A percentile compares a stretch with the other conserved stretches of the same genome.
phyloP scores from a whole-genome alignment of 2,797 vertebrate genomes.

The Chiropotes sagulatus region DNA sequence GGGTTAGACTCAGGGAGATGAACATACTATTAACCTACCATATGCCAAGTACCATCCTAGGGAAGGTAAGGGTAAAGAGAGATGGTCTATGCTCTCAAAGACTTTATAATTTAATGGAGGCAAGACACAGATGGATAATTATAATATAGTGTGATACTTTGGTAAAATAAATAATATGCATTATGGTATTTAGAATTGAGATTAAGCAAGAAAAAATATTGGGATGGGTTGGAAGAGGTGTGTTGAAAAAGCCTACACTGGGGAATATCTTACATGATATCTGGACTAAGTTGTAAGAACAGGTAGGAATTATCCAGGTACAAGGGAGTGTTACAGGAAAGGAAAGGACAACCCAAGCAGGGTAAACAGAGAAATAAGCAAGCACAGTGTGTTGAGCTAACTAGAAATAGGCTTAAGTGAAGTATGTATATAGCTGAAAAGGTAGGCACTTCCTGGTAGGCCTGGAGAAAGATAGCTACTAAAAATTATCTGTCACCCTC shows the following conservation, averaged over 20 bases:
- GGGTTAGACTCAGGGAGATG: neutral
- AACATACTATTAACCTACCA: neutral
- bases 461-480: neutral
- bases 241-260: neutral
- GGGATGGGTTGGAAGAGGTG: neutral
- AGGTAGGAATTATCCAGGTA: neutral
- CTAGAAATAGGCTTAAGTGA: neutral
- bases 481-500: neutral
- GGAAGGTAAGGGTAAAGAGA: neutral
- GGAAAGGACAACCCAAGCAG: neutral
- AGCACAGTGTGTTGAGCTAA: neutral
- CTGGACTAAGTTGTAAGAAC: conserved; percentile 17
- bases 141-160: neutral
- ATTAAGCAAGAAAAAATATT: neutral
- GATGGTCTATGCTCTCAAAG: neutral
- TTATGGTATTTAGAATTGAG: neutral
- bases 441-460: neutral
- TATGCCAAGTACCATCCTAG: neutral
- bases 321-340: neutral
- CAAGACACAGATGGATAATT: neutral
- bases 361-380: conserved; percentile 1
- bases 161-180: neutral
- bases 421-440: neutral
- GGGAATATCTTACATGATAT: neutral
- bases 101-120: neutral